A percentile compares a stretch with the other conserved stretches of the same genome.
phyloP scores from a whole-genome alignment of 2,797 vertebrate species.

The Mus minutoides region DNA sequence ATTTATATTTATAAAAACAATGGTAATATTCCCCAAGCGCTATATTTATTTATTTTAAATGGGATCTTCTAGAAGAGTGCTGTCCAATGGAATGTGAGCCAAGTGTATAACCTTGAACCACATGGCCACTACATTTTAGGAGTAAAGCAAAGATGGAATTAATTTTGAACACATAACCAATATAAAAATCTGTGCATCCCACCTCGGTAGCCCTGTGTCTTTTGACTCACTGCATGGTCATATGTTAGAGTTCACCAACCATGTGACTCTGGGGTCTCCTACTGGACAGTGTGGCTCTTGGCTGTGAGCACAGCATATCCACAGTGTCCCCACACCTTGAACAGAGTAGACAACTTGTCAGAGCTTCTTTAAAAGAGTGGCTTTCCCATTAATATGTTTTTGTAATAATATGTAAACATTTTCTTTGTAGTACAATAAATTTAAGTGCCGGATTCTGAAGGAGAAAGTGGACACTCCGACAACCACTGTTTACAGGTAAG shows the following conservation, averaged over 20 bases:
- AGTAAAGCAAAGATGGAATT: conserved; percentile 34
- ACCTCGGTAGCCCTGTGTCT: neutral
- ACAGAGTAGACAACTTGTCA: neutral
- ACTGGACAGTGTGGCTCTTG: accelerated
- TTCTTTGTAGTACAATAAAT: conserved; percentile 94
- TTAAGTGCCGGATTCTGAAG: conserved; percentile 97
- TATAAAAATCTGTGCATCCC: neutral
- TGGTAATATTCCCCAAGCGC: neutral
- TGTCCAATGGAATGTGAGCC: neutral
- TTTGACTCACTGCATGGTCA: neutral
- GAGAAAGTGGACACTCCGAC: conserved; percentile 95
- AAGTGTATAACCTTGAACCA: neutral
- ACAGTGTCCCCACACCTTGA: neutral
- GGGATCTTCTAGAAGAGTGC: neutral
- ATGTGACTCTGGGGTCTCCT: accelerated
- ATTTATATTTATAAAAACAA: neutral
- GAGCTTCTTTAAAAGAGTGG: neutral
- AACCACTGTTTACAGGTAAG: conserved; percentile 96
- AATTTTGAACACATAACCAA: neutral
- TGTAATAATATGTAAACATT: neutral
- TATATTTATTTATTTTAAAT: conserved; percentile 33
- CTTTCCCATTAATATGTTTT: neutral
- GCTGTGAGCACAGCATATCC: neutral
- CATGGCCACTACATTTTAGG: neutral
- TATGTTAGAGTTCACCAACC: too few species aligned